Evolutionary conservation across 2,888 invertebrate genomes (phyloP).

Genomic region (Agriopis marginaria): DNA sequence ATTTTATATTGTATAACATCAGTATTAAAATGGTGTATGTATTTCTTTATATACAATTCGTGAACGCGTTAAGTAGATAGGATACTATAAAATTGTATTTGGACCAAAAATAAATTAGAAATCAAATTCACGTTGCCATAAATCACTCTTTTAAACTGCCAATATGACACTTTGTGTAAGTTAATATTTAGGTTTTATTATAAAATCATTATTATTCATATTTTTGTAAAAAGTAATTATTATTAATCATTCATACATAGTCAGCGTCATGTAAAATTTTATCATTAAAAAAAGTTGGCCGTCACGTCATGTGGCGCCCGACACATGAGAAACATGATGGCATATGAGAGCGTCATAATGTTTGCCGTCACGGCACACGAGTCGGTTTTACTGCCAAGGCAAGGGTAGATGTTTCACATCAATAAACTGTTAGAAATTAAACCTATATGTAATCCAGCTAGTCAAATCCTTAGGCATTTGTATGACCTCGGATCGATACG

Average conservation of each 20-base stretch:
- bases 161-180: slow-evolving; percentile 78
- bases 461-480: slow-evolving; percentile 66
- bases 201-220: slow-evolving; percentile 59
- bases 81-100: slow-evolving; percentile 67
- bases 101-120: slow-evolving; percentile 85
- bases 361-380: too few species aligned
- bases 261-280: slow-evolving; percentile 50
- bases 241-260: slow-evolving; percentile 52
- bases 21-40: slow-evolving; percentile 85
- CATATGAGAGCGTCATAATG: too few species aligned
- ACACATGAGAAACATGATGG: too few species aligned
- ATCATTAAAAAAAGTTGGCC: slow-evolving; percentile 44
- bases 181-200: slow-evolving; percentile 57
- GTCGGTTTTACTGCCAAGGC: too few species aligned
- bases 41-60: slow-evolving; percentile 73
- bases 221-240: slow-evolving; percentile 70
- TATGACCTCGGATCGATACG: slow-evolving; percentile 44
- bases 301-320: too few species aligned
- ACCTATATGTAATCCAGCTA: slow-evolving; percentile 59
- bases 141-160: slow-evolving; percentile 75
- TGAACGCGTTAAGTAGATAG: slow-evolving; percentile 69
- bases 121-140: slow-evolving; percentile 84
- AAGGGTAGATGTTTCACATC: too few species aligned
- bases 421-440: slow-evolving; percentile 45
- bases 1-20: slow-evolving; percentile 76